These are phyloP conservation scores for Agrilus mali DNA, from an alignment of 2,888 invertebrate species.

Conservation along the genomic window DNA sequence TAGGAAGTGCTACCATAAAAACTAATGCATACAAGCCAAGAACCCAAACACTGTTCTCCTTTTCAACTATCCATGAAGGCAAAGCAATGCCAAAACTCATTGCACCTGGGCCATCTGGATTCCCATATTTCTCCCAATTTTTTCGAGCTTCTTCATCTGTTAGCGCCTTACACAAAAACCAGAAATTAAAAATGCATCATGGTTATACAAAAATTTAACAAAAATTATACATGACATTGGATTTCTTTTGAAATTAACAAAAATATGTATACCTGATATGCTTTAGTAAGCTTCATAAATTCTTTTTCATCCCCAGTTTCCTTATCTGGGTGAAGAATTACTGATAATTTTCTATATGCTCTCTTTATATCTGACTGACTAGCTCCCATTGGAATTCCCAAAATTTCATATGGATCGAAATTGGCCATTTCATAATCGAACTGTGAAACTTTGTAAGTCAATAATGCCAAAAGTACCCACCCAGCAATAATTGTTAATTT, in stretches of 20 bases:
- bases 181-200: background rate
- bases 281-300: constrained; percentile 95
- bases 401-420: constrained; percentile 96
- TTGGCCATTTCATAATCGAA: constrained; percentile 98
- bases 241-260: constrained; percentile 5
- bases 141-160: constrained; percentile 95
- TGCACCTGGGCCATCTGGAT: constrained; percentile 98
- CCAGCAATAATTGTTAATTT: constrained; percentile 68
- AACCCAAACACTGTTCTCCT: constrained; percentile 98
- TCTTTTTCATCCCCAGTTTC: constrained; percentile 94
- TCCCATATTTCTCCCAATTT: constrained; percentile 99
- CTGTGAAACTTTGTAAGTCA: constrained; percentile 87
- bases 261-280: constrained; percentile 54
- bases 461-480: constrained; percentile 67
- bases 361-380: constrained; percentile 84
- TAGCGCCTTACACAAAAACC: constrained; percentile 49
- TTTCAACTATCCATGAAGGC: constrained; percentile 99
- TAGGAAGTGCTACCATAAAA: constrained; percentile 94
- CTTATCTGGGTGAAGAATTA: constrained; percentile 94
- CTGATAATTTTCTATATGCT: constrained; percentile 86
- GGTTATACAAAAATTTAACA: background rate
- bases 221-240: background rate
- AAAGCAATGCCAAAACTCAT: constrained; percentile 99
- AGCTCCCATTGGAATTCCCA: constrained; percentile 79
- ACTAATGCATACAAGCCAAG: constrained; percentile 88